phyloP scores from a whole-genome alignment of 2,113 vertebrate genomes.

The Hippocampus mohnikei region DNA sequence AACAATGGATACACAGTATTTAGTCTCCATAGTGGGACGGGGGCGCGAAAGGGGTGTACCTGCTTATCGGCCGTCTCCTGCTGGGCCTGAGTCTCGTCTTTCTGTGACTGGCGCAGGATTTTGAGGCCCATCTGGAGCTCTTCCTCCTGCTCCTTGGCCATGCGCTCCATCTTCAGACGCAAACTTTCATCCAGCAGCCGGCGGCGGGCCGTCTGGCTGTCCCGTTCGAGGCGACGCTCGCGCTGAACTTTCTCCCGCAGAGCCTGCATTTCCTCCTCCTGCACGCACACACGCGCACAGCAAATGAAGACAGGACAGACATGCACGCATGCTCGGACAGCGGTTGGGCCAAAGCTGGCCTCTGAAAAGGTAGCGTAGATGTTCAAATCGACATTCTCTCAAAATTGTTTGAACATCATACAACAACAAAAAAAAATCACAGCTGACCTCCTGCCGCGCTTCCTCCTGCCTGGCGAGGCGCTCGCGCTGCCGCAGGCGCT shows the following conservation, averaged over 20 bases:
- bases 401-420: too few species aligned
- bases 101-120: slow-evolving; percentile 68
- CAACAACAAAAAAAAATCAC: too few species aligned
- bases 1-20: too few species aligned
- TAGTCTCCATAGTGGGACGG: too few species aligned
- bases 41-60: slow-evolving; percentile 60
- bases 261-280: slow-evolving; percentile 73
- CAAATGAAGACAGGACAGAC: neutral
- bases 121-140: slow-evolving; percentile 77
- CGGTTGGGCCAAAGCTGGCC: too few species aligned
- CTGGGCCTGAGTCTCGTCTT: slow-evolving; percentile 58
- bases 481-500: slow-evolving; percentile 45
- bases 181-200: slow-evolving; percentile 63
- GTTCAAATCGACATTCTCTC: too few species aligned
- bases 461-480: slow-evolving; percentile 74
- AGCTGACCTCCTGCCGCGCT: slow-evolving; percentile 63
- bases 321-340: too few species aligned
- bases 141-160: slow-evolving; percentile 68
- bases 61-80: slow-evolving; percentile 69
- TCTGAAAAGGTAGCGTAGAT: neutral
- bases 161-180: slow-evolving; percentile 69
- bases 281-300: neutral
- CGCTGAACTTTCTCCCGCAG: slow-evolving; percentile 69
- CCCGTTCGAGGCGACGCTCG: slow-evolving; percentile 54
- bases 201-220: slow-evolving; percentile 58